Conservation (phyloP, 1,140 invertebrate genomes). For the Druon quercuslanigerum region DNA sequence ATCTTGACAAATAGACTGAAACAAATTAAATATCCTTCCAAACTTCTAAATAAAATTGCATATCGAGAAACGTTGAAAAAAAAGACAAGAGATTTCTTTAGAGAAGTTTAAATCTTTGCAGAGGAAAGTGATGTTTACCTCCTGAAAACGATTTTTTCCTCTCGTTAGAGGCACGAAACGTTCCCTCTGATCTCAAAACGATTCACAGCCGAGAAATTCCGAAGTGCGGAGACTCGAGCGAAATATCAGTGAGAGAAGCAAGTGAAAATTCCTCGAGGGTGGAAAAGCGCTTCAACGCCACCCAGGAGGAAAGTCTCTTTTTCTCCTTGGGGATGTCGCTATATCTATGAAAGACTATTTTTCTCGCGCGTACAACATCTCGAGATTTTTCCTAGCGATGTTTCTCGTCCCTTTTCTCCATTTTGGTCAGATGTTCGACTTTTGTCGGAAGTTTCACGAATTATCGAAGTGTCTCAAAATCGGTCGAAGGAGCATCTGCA, state of each 20-base stretch:
- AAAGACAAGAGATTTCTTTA: background rate
- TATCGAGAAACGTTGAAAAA: background rate
- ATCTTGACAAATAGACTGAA: too few species aligned
- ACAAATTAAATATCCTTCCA: too few species aligned
- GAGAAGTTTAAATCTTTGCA: constrained; percentile 9
- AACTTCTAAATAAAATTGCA: too few species aligned
- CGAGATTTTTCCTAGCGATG: background rate
- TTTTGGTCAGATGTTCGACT: constrained; percentile 19
- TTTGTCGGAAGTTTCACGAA: constrained; percentile 9
- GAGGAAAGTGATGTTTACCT: constrained; percentile 22
- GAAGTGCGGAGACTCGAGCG: constrained; percentile 18
- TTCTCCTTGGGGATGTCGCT: constrained; percentile 8
- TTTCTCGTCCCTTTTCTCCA: background rate
- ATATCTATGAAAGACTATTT: background rate
- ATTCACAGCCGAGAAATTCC: constrained; percentile 29
- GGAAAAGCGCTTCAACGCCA: constrained; percentile 20
- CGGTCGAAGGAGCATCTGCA: background rate
- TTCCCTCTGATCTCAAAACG: constrained; percentile 21
- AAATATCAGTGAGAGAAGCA: constrained; percentile 10
- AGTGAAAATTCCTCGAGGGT: constrained; percentile 28
- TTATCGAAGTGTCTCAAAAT: constrained; percentile 23
- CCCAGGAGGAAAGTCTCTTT: constrained; percentile 12
- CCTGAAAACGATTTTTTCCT: constrained; percentile 27
- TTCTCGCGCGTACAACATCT: background rate
- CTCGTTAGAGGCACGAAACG: constrained; percentile 22